phyloP scores from a whole-genome alignment of 2,888 invertebrate genomes.

The Penaeus monodon region DNA sequence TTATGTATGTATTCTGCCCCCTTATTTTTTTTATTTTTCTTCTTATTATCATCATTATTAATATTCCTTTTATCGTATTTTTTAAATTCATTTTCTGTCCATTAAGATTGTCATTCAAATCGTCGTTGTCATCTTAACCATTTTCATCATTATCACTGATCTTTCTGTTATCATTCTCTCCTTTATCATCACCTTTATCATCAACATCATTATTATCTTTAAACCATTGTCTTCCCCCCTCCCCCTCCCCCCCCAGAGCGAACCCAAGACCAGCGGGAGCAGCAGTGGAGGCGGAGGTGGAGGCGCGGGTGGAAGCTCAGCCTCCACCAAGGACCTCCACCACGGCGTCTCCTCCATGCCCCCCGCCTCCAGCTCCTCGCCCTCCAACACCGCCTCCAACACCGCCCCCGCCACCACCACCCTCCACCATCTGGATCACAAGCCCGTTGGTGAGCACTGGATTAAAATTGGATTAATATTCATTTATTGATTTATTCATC shows the following conservation, averaged over 20 bases:
- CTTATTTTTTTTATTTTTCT: too few relatives aligned
- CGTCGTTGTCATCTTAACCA: too few relatives aligned
- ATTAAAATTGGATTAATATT: too few relatives aligned
- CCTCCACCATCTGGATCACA: slow-evolving; percentile 63
- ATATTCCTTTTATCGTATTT: too few relatives aligned
- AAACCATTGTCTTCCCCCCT: not conserved
- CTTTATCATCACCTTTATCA: too few relatives aligned
- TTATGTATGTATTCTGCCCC: too few relatives aligned
- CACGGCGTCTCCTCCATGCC: slow-evolving; percentile 47
- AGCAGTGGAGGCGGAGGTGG: slow-evolving; percentile 25
- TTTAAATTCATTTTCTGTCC: too few relatives aligned
- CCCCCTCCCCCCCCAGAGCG: not conserved
- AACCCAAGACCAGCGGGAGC: not conserved
- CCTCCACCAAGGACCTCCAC: slow-evolving; percentile 51
- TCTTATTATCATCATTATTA: too few relatives aligned
- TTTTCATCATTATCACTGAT: not conserved
- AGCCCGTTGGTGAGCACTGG: slow-evolving; percentile 54
- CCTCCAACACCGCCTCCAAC: slow-evolving; percentile 34
- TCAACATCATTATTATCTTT: not conserved
- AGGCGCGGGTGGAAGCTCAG: slow-evolving; percentile 14
- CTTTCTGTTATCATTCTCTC: not conserved
- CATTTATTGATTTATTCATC: too few relatives aligned
- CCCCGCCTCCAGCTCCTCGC: slow-evolving; percentile 45
- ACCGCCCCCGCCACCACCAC: slow-evolving; percentile 50
- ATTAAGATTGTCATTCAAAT: too few relatives aligned